Base-by-base conservation (phyloP, 2,888 invertebrate species). In the Thecocarcelia acutangulata region DNA sequence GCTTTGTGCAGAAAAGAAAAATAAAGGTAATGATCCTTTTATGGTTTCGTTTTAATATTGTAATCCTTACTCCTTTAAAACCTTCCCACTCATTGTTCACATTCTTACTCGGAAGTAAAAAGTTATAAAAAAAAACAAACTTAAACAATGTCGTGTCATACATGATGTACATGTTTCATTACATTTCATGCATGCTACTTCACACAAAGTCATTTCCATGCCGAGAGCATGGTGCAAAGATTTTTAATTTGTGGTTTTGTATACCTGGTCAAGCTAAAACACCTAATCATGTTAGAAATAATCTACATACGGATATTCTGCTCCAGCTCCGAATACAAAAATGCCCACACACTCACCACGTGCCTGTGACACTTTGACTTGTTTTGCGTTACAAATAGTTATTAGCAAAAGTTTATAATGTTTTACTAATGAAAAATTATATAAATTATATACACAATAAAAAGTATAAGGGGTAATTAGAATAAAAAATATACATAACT, bases 371-470 rank as follows among this genome's bases (percentile, higher is more conserved):
- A 42, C 33, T n/a, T 58, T 46, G 44, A 42, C 42, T 61, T 37
- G 52, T 78, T 79, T 80, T 70, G 80, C 80, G 80, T 77, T 78
- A 74, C 77, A 80, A 77, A 24, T 64, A 28, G 78, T 75, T 68
- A 80, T 77, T 72, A 80, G 80, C 46, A 52, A 75, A 75, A 58
- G 61, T 77, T 70, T 83, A 52, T 77, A 74, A 69, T 76, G 72
- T 69, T 79, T 46, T 46, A 64, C 79, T 76, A 78, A 80, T 80
- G 80, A 83, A 74, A 74, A 78, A 78, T 82, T 82, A 78, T 70
- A 75, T 74, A 78, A 82, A 82, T 78, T 82, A 61, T 70, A 33
- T 8, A 33, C 33, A 33, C 4, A 8, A 33, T 33, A 33, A 33
- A 33, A 6, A 19, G 1, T 50, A 70, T 46, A 52, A 11, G 59